A percentile compares a stretch with the other conserved stretches of the same genome.
phyloP scores from a whole-genome alignment of 37 sponge, comb jelly and placozoan genomes.

The Beroe ovata region DNA sequence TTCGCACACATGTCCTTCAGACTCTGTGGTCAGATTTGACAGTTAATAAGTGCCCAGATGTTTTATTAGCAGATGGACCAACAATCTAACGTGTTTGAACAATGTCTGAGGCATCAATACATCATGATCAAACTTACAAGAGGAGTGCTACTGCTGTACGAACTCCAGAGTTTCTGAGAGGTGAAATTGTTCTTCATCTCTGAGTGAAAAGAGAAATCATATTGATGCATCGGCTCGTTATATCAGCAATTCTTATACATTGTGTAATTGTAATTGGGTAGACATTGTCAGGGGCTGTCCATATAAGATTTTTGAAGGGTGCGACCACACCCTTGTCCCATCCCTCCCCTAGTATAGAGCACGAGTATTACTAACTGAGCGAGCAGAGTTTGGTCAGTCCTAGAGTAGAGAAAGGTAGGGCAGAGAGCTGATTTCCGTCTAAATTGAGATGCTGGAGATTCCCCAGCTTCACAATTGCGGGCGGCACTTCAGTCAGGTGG shows the following conservation, averaged over 20 bases:
- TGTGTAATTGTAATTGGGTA: too few relatives aligned
- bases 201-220: too few relatives aligned
- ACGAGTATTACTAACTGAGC: slow-evolving; percentile 27
- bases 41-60: too few relatives aligned
- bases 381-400: slow-evolving; percentile 8
- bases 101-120: too few relatives aligned
- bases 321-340: too few relatives aligned
- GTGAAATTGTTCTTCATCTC: slow-evolving; percentile 63
- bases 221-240: too few relatives aligned
- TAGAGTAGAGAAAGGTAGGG: slow-evolving; percentile 41
- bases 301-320: too few relatives aligned
- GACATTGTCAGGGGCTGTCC: too few relatives aligned
- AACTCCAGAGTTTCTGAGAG: slow-evolving; percentile 20
- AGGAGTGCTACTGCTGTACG: slow-evolving; percentile 48
- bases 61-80: too few relatives aligned
- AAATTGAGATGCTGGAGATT: slow-evolving; percentile 16
- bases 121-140: slow-evolving; percentile 22
- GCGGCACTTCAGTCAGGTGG: slow-evolving; percentile 42
- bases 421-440: slow-evolving; percentile 35
- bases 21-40: slow-evolving; percentile 11
- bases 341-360: too few relatives aligned
- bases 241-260: too few relatives aligned
- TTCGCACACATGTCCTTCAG: slow-evolving; percentile 62
- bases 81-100: too few relatives aligned
- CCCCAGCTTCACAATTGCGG: background rate